Base-by-base conservation (phyloP, 1,140 invertebrate species). In the Euwallacea fornicatus region DNA sequence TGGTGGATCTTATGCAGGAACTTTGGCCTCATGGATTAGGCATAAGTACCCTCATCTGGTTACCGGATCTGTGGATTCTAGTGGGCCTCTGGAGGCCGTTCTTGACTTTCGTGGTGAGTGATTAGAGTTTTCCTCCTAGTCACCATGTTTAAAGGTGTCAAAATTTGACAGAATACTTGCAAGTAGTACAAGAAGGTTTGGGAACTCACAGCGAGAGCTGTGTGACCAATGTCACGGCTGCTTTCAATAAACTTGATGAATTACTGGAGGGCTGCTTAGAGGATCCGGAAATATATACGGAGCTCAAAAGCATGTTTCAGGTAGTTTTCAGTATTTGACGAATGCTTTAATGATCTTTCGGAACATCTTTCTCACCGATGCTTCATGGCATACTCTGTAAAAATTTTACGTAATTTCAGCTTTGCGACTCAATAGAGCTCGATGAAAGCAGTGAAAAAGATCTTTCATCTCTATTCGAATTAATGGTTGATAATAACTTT, bases 1-100 rank as follows among this genome's bases (percentile, higher is more conserved):
- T 82, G 96, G 96, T 33, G 95, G 96, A 2, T 96, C 93, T 0
- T 98, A 98, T 82, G 90, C 94, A 6, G 96, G 95, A 55, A 91
- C 91, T 2, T 82, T 98, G 56, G 92, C 94, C 9, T 95, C 95
- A 7, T 98, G 95, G 95, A 84, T 93, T 63, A 83, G 96, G 60
- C 79, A 89, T 6, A 97, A 97, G 81, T 98, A 96, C 83, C 94
- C 96, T 4, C 90, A 97, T 84, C 83, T 97, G 7, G 89, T 97
- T 0, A 83, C 93, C 80, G 92, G 89, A 4, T 88, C 95, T 42
- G 88, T 98, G 9, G 94, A 94, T 8, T 87, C 92, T 0, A 96
- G 93, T 84, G 95, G 92, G 2, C 95, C 95, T 9, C 82, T 98
- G 9, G 77, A 92, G 56, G 94, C 95, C 9, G 83, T 92, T 82